Base-by-base conservation (phyloP, 1,140 invertebrate species). In the Drosophila asahinai region DNA sequence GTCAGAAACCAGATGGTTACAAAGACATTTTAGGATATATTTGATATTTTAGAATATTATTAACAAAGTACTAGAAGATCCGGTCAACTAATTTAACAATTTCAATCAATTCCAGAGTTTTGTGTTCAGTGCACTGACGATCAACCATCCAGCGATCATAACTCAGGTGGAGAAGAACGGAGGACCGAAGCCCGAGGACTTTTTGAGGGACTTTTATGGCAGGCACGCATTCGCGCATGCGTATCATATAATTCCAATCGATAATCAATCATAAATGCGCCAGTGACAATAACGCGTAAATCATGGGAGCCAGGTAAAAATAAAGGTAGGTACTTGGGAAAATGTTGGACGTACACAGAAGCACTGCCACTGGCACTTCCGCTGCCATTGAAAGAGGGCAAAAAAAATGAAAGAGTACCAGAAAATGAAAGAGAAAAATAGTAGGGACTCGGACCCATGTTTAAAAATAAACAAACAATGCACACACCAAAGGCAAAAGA, bases 241-340 rank as follows among this genome's bases (percentile, higher is more conserved):
- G 84, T 89, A 89, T 90, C 86, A 84, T 78, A 90, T 71, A 89
- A 84, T 79, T 90, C 83, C 82, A 86, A 86, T 90, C 82, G 82
- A 91, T 91, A 91, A 91, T 91, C 89, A 91, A 91, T 91, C 89
- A 91, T 91, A 91, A 91, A 89, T 91, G 86, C 79, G 65, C 42
- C 89, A 89, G 80, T 90, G 81, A 84, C 89, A 91, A 86, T 91
- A 91, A 89, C 74, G 74, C 81, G 81, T 91, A 91, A 91, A 89
- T 91, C 89, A 91, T 61, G 64, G 58, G 45, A 72, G 67, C 57
- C 78, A 87, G 83, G 67, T 83, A 83, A 54, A 52, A 49, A 40
- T 36, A 33, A 43, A 59, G 38, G 45, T 52, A 64, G 48, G 47
- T 61, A 58, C 45, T 57, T 64, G 60, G 48, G 60, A 63, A 67